Percentiles rank a stretch among this genome's conserved stretches.
These are phyloP conservation scores for Parasteatoda lunata DNA, from an alignment of 2,888 invertebrate genomes.

Conservation along the genomic window DNA sequence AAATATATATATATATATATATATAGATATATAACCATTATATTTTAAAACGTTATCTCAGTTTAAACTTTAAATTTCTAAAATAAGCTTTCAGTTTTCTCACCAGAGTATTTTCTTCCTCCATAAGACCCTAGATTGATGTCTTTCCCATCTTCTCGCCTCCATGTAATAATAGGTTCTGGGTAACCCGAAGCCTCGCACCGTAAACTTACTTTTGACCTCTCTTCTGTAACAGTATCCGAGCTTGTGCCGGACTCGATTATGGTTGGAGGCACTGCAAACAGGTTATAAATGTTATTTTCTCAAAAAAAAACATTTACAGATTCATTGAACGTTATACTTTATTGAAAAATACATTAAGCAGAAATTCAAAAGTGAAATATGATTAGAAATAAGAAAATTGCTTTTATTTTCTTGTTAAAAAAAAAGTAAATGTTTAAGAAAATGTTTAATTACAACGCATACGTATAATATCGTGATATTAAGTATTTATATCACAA, in stretches of 20 bases:
- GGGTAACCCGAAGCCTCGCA: constrained; percentile 93
- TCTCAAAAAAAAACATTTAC: not conserved
- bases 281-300: not conserved
- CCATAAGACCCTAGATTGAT: constrained; percentile 82
- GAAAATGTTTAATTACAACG: no score
- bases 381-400: no score
- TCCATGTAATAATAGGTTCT: constrained; percentile 93
- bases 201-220: constrained; percentile 92
- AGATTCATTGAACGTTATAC: no score
- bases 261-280: constrained; percentile 89
- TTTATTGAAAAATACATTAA: no score
- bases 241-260: constrained; percentile 84
- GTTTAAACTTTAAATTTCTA: not conserved
- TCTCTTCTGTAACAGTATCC: constrained; percentile 82
- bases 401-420: no score
- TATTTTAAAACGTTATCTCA: not conserved
- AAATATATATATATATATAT: no score
- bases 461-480: no score
- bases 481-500: no score
- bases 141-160: constrained; percentile 90
- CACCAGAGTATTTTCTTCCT: constrained; percentile 70
- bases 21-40: not conserved
- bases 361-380: no score
- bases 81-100: not conserved
- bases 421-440: no score